Base-by-base conservation (phyloP, 2,888 invertebrate genomes). In the Diaprepes abbreviatus region DNA sequence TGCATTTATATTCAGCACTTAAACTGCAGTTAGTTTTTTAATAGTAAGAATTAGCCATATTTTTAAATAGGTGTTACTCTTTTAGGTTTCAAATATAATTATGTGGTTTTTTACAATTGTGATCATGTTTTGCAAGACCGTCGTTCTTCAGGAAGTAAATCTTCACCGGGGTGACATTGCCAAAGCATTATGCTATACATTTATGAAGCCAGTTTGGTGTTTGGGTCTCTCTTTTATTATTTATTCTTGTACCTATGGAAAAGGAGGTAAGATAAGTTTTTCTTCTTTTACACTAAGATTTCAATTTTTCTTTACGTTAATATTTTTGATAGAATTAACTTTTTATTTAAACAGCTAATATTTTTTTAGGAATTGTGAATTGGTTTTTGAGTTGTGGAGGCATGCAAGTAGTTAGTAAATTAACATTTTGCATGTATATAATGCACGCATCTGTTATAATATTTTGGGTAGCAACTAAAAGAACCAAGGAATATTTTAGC, bases 391-490 rank as follows among this genome's bases (percentile, higher is more conserved):
- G 87, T 0, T 78, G 85, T 0, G 76, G 79, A 10, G 74, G 87
- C 35, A 88, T 88, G 84, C 86, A 87, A 78, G 80, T 88, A 10
- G 82, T 88, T 0, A 85, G 86, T 0, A 84, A 87, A 10, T 80
- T 89, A 9, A 87, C 88, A 0, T 89, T 86, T 72, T 87, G 87
- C 9, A 84, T 88, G 79, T 89, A 87, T 73, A 77, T 89, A 7
- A 74, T 86, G 0, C 89, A 89, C 76, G 73, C 70, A 63, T 45
- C 70, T 10, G 72, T 74, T 0, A 35, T 74, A 21, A 12, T 60
- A 0, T 68, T 66, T 10, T 48, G 62, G 58, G 6, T 69, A 4
- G 14, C 69, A 10, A 48, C 19, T 0, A 28, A 17, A 12, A 64
- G 71, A 28, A 62, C 63, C 2, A 55, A 62, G 38, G 19, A 54